Base-by-base conservation (phyloP, 2,888 invertebrate species). In the Ctena decussata region DNA sequence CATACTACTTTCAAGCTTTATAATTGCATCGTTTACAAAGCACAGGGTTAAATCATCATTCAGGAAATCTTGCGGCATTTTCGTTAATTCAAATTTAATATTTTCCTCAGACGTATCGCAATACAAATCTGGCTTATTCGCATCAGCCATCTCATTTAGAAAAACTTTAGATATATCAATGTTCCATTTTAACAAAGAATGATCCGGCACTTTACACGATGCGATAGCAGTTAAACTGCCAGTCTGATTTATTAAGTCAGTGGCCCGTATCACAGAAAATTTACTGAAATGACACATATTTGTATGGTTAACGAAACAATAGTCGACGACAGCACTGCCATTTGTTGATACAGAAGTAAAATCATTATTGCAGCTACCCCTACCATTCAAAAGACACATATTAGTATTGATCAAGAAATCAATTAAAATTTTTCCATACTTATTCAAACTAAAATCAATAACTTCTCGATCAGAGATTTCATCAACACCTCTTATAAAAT, bases 401-500 rank as follows among this genome's bases (percentile, higher is more conserved):
- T 83, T 86, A 24, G 71, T 21, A 49, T 76, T 75, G 24, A 75
- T 75, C 27, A 80, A 39, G 46, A 83, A 83, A 18, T 86, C 80
- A 24, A 80, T 27, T 0, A 86, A 65, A 37, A 83, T 11, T 27
- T 85, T 73, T 27, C 83, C 80, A 76, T 86, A 81, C 18, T 6
- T 37, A 46, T 83, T 86, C 12, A 21, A 8, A 49, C 12, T 79
- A 79, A 81, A 86, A 76, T 86, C 86, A 44, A 84, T 37, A 53
- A 83, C 39, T n/a, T 86, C 39, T 12, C 83, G 44, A 18, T 75
- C 44, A 12, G 35, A 15, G 69, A 86, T 18, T 18, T 39, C 27
- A 57, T 86, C 86, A 15, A 86, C 72, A 5, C 81, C 86, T 18
- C 32, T 15, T 46, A 86, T 86, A 71, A 69, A 86, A 83, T 86